phyloP scores from a whole-genome alignment of 2,113 vertebrate species.

The Cephalopterus ornatus region DNA sequence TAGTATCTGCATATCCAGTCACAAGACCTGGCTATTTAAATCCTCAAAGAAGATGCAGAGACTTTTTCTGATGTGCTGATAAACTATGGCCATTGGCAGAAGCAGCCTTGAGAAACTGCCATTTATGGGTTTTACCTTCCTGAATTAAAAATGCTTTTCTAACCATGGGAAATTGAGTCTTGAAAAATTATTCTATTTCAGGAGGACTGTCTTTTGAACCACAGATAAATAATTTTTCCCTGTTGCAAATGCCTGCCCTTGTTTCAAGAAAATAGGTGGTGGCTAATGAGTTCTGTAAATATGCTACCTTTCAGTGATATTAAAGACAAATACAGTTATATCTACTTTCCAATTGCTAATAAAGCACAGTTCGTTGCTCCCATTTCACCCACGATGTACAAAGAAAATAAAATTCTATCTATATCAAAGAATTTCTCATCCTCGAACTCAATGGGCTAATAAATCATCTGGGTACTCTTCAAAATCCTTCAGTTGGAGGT shows the following conservation, averaged over 20 bases:
- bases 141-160: not conserved
- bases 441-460: not conserved
- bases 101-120: not conserved
- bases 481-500: not conserved
- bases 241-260: not conserved
- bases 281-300: not conserved
- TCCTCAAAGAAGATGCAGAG: not conserved
- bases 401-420: not conserved
- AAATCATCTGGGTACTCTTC: not conserved
- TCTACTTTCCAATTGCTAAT: not conserved
- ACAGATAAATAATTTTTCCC: not conserved
- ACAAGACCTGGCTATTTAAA: not conserved
- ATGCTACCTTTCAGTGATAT: not conserved
- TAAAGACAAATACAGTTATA: not conserved
- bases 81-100: not conserved
- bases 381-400: not conserved
- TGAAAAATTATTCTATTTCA: not conserved
- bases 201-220: not conserved
- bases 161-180: not conserved
- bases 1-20: not conserved
- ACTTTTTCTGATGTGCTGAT: not conserved
- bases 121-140: not conserved
- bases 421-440: not conserved
- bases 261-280: not conserved
- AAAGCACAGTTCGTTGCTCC: not conserved